Evolutionary conservation across 2,113 vertebrate genomes (phyloP), one percentile per base, ranked within the genome.

Genomic region (Equus przewalskii): DNA sequence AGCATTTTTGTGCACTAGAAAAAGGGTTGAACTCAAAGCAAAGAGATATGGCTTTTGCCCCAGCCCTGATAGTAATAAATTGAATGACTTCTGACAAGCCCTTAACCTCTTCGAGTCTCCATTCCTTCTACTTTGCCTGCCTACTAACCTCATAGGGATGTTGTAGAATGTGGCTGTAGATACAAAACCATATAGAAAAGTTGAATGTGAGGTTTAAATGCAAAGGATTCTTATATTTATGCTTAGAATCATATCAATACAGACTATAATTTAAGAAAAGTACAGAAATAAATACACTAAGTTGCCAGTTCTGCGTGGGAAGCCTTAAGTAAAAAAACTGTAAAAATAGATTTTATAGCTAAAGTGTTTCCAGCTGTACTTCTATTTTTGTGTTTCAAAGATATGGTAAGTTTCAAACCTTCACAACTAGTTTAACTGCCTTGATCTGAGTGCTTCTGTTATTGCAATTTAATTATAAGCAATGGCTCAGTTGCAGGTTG

Each of bases 81-180:
- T 82, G 14, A 78, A 84, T 86, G 30, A 70, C n/a, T 97, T 86
- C n/a, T 91, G 69, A 78, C 19, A 79, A 94, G 62, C 11, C 16
- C 13, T 87, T 87, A 91, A 70, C 26, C 28, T 91, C n/a, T 54
- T 87, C 19, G 28, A 87, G 60, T 88, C 44, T 94, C 51, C 22
- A 41, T 46, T 91, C 87, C 16, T 70, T 91, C 82, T 8, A 49
- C 11, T 72, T 44, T 70, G 1, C 22, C 26, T 93, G 21, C 16
- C 36, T 60, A 28, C 49, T 30, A n/a, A 93, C 72, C 44, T 81
- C 44, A 60, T 67, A 90, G 1, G 12, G 22, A 70, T 87, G 21
- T 21, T 75, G 24, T 73, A 13, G 24, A 86, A 67, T 41, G 26
- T 30, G 9, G 13, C 33, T 54, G 58, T 41, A 56, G 36, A 51